A percentile compares a stretch with the other conserved stretches of the same genome.
These are phyloP conservation scores for Lamprotornis superbus DNA, from an alignment of 2,113 vertebrate species.

Conservation along the genomic window DNA sequence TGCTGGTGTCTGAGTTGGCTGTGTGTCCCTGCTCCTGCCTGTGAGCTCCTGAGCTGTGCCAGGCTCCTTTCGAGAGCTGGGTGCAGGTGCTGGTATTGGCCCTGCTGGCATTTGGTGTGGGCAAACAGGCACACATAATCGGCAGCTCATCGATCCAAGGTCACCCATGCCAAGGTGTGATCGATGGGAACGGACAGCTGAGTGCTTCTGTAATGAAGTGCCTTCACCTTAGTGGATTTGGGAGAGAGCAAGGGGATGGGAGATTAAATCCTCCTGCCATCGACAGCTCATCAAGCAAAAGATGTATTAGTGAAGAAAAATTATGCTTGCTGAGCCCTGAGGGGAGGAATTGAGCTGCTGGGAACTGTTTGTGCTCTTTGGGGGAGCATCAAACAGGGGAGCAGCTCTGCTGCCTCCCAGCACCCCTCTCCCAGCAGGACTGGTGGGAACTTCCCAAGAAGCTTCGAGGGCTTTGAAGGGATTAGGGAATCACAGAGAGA, in stretches of 20 bases:
- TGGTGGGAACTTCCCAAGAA: neutral
- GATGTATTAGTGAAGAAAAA: constrained; percentile 64
- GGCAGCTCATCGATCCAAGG: constrained; percentile 67
- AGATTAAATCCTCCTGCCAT: constrained; percentile 73
- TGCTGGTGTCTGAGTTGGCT: rapidly evolving
- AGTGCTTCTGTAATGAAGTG: constrained; percentile 74
- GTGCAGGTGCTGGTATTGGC: neutral
- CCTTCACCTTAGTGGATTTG: constrained; percentile 58
- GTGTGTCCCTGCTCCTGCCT: neutral
- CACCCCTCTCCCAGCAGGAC: neutral
- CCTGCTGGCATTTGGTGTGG: constrained; percentile 22
- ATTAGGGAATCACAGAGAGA: neutral
- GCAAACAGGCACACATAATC: constrained; percentile 63
- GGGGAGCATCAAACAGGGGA: neutral
- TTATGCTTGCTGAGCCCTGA: neutral
- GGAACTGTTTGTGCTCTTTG: constrained; percentile 1
- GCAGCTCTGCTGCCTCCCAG: neutral
- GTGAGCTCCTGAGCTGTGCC: neutral
- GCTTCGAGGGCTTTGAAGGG: neutral
- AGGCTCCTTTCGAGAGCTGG: neutral
- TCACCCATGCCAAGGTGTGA: constrained; percentile 65
- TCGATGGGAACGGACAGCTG: constrained; percentile 73
- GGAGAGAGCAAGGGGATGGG: constrained; percentile 17
- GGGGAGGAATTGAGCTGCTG: neutral
- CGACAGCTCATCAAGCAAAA: constrained; percentile 47